Base-by-base conservation (phyloP, 2,113 vertebrate species). In the Protomyctophum bolini region DNA sequence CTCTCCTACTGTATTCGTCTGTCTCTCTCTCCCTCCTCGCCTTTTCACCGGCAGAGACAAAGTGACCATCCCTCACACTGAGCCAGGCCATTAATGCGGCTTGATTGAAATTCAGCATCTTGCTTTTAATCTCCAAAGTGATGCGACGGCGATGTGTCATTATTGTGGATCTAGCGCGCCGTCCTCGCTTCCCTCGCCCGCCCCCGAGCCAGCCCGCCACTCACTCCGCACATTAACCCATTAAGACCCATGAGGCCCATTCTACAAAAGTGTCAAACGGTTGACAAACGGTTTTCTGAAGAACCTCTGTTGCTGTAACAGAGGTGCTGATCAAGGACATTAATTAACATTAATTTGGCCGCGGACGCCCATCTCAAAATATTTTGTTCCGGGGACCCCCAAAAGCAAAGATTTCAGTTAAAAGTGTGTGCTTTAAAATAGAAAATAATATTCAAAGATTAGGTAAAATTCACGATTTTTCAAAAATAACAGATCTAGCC, bases 51-150 rank as follows among this genome's bases (percentile, higher is more conserved):
- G 75, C 69, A 63, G 80, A 91, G 91, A 91, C 87, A 88, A 87
- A 91, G 86, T 88, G 88, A 87, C 89, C 88, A 90, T 92, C 90
- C 80, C 81, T 92, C 89, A 92, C 75, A 76, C 77, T 56, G 55
- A 86, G 81, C 90, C 33, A 41, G 21, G 33, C 33, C 89, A 91
- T 92, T 91, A 92, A 91, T 82, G 84, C 72, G 72, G 83, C 87
- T 89, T 90, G 91, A 92, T 93, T 94, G 91, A 93, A 93, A 94
- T 93, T 93, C 92, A 89, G 87, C 85, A 89, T 92, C 92, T 92
- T 92, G 89, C 90, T 93, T 93, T 93, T 94, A 94, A 93, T 94
- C 89, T 93, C 79, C 89, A 92, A 93, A 93, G 91, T 92, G 92
- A 93, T 92, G 88, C 87, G 52, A 89, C 77, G 80, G 87, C 84